These are phyloP conservation scores for Regulus satrapa DNA, from an alignment of 2,113 vertebrate genomes.

Conservation along the genomic window DNA sequence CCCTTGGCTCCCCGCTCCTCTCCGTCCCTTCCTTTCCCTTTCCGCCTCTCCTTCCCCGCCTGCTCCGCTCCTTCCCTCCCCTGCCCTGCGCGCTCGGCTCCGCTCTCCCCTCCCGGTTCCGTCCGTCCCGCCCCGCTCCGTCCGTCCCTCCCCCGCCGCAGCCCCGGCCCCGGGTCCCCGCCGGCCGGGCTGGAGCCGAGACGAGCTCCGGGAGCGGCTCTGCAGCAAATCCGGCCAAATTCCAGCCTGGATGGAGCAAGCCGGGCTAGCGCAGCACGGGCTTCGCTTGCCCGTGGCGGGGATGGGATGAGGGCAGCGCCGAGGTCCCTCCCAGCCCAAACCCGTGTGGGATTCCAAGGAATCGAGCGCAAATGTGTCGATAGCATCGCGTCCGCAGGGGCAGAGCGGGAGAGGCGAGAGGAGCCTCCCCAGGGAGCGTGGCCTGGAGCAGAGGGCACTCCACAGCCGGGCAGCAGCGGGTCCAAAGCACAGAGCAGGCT, in stretches of 20 bases:
- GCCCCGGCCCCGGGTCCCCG: background rate
- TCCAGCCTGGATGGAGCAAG: background rate
- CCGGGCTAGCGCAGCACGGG: background rate
- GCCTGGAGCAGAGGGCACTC: background rate
- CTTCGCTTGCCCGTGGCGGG: background rate
- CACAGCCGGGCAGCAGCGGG: background rate
- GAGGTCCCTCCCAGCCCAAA: background rate
- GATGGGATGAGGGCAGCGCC: background rate
- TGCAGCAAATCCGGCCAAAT: background rate
- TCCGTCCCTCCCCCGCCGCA: background rate
- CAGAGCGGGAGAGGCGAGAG: background rate
- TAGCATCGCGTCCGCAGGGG: rapidly evolving
- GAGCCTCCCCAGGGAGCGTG: background rate
- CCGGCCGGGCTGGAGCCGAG: background rate
- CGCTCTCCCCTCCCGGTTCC: background rate
- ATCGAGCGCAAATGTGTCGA: rapidly evolving
- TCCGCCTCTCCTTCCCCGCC: background rate
- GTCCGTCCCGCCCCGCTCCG: background rate
- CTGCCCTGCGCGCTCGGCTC: background rate
- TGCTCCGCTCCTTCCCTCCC: background rate
- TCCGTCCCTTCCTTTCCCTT: background rate
- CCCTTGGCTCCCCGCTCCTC: no score
- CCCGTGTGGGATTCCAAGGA: background rate
- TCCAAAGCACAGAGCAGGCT: background rate
- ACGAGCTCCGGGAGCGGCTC: background rate